These are phyloP conservation scores for Morbakka virulenta DNA, from an alignment of 30 jellyfish, hydroid and myxozoan species.

Conservation along the genomic window DNA sequence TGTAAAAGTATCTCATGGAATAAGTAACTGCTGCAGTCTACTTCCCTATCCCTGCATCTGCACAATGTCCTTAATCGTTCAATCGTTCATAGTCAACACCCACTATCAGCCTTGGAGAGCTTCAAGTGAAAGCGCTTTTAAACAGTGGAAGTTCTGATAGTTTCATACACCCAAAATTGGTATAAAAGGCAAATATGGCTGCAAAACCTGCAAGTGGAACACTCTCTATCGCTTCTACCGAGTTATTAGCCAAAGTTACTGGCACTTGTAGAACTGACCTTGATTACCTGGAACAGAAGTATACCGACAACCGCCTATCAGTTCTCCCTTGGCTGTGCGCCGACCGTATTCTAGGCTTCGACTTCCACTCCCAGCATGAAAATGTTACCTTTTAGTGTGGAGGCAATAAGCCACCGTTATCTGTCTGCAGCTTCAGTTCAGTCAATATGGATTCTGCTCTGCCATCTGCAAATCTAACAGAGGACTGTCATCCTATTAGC, in stretches of 20 bases:
- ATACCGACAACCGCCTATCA: neutral
- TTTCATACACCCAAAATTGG: too few relatives aligned
- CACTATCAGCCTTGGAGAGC: too few relatives aligned
- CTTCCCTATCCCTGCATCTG: neutral
- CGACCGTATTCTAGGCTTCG: conserved; percentile 38
- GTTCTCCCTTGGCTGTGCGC: conserved; percentile 42
- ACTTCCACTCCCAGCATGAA: conserved; percentile 14
- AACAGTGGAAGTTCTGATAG: too few relatives aligned
- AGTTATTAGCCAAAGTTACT: neutral
- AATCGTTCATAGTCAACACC: too few relatives aligned
- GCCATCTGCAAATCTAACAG: conserved; percentile 3
- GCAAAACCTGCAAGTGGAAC: neutral
- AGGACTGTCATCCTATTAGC: neutral
- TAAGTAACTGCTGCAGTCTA: neutral
- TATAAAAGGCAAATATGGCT: too few relatives aligned
- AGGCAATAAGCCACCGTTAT: conserved; percentile 10
- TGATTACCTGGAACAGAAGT: neutral
- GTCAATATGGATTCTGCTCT: conserved; percentile 10
- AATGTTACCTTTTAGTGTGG: conserved; percentile 22
- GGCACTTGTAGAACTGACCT: neutral
- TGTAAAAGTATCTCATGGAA: too few relatives aligned
- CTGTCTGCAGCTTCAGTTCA: conserved; percentile 6
- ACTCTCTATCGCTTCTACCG: conserved; percentile 22
- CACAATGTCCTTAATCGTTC: conserved; percentile 12
- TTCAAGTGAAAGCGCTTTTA: too few relatives aligned